These are phyloP conservation scores for Actinernus sp. DNA, from an alignment of 92 coral and sea anemone species.

Conservation along the genomic window DNA sequence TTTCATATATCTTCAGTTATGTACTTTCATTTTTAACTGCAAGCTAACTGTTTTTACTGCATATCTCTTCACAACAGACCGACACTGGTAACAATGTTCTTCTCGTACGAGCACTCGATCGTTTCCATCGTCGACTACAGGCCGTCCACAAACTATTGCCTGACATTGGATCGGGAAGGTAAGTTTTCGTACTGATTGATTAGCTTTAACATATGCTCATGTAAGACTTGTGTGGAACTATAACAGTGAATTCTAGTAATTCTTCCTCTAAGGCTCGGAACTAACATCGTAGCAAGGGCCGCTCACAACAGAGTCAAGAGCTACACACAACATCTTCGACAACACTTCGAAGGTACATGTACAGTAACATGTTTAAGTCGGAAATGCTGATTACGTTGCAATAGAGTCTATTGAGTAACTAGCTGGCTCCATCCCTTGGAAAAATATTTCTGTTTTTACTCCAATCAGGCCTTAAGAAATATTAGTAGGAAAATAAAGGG, in stretches of 20 bases:
- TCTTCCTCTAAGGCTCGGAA: conserved; percentile 81
- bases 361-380: no score
- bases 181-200: conserved; percentile 2
- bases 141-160: conserved; percentile 96
- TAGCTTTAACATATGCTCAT: neutral
- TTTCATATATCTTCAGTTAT: no score
- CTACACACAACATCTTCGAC: conserved; percentile 82
- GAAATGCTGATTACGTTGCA: no score
- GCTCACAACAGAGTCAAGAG: conserved; percentile 90
- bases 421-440: no score
- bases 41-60: neutral
- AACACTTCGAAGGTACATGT: conserved; percentile 90
- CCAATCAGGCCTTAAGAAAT: no score
- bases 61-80: conserved; percentile 40
- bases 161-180: conserved; percentile 94
- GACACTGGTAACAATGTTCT: conserved; percentile 88
- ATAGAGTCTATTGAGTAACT: no score
- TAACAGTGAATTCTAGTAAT: no score
- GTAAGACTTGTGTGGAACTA: neutral
- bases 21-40: neutral
- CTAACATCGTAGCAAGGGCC: conserved; percentile 92
- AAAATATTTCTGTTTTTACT: no score
- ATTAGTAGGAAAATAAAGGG: no score
- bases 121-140: conserved; percentile 97
- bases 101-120: conserved; percentile 92